A percentile compares a stretch with the other conserved stretches of the same genome.
These are phyloP conservation scores for Byasa hedistus DNA, from an alignment of 2,888 invertebrate species.

Conservation along the genomic window DNA sequence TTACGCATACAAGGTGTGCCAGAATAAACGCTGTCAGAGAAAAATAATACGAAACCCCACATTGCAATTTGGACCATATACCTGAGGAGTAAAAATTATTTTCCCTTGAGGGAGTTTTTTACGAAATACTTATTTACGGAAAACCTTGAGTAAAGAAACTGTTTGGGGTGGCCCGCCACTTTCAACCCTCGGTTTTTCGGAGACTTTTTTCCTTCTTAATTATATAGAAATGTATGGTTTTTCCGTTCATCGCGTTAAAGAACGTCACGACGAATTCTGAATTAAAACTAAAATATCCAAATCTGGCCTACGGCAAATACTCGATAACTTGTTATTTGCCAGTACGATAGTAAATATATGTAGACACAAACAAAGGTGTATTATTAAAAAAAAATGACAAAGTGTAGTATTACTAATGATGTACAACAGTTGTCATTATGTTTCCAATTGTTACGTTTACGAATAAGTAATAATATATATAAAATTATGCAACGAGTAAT, in stretches of 20 bases:
- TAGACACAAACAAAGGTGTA: too few species aligned
- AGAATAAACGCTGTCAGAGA: slow-evolving; percentile 72
- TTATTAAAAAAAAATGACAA: too few species aligned
- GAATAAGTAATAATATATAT: background rate
- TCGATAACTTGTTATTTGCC: background rate
- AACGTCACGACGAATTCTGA: slow-evolving; percentile 45
- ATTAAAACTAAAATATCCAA: slow-evolving; percentile 8
- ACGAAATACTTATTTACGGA: slow-evolving; percentile 62
- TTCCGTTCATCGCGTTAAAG: slow-evolving; percentile 63
- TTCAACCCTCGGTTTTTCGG: slow-evolving; percentile 68
- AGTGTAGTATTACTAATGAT: background rate
- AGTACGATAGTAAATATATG: background rate
- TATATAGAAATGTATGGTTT: slow-evolving; percentile 77
- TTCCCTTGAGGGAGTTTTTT: slow-evolving; percentile 38
- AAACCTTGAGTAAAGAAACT: slow-evolving; percentile 73
- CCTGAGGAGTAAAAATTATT: slow-evolving; percentile 46
- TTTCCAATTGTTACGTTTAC: background rate
- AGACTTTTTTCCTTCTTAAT: slow-evolving; percentile 75
- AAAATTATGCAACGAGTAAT: slow-evolving; percentile 32
- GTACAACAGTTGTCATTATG: background rate
- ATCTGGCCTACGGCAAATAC: background rate
- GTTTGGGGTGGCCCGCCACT: slow-evolving; percentile 67
- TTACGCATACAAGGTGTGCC: slow-evolving; percentile 80
- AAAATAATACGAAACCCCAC: slow-evolving; percentile 63
- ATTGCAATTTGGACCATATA: slow-evolving; percentile 47